A percentile compares a stretch with the other conserved stretches of the same genome.
Conservation (phyloP, 2,888 invertebrate genomes). For the Drosophila bunnanda region DNA sequence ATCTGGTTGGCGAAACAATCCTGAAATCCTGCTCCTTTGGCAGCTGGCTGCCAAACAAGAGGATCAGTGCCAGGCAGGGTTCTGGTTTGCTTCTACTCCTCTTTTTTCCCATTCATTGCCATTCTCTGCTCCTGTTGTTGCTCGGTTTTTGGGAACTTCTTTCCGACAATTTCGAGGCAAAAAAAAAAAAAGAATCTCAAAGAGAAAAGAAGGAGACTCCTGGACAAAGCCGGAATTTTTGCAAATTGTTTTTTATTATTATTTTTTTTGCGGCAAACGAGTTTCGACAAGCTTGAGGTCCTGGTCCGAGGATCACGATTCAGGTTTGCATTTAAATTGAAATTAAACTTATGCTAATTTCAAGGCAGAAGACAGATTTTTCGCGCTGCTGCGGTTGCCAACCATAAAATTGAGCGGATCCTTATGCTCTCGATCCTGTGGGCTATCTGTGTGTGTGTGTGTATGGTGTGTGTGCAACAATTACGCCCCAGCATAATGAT, state of each 20-base stretch:
- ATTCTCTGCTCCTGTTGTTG: neutral
- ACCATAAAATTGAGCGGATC: slow-evolving; percentile 72
- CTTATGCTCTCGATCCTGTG: slow-evolving; percentile 17
- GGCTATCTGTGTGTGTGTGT: neutral
- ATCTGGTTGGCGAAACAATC: slow-evolving; percentile 12
- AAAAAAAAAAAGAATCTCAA: slow-evolving; percentile 8
- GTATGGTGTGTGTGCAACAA: slow-evolving; percentile 59
- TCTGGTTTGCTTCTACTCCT: slow-evolving; percentile 30
- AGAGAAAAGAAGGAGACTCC: slow-evolving; percentile 4
- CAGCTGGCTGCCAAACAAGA: slow-evolving; percentile 44
- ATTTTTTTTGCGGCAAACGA: slow-evolving; percentile 63
- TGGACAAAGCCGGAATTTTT: slow-evolving; percentile 68
- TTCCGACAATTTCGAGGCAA: slow-evolving; percentile 54
- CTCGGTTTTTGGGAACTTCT: slow-evolving; percentile 38
- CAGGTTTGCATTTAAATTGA: slow-evolving; percentile 68
- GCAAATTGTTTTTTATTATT: slow-evolving; percentile 77
- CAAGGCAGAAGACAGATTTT: slow-evolving; percentile 51
- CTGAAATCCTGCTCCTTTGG: slow-evolving; percentile 15
- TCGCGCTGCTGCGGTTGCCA: slow-evolving; percentile 65
- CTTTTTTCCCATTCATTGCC: slow-evolving; percentile 8
- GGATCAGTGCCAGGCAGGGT: slow-evolving; percentile 27
- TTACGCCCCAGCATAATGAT: slow-evolving; percentile 78
- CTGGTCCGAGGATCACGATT: slow-evolving; percentile 32
- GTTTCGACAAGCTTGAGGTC: slow-evolving; percentile 45
- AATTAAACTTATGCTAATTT: slow-evolving; percentile 78